These are phyloP conservation scores for Nerophis lumbriciformis DNA, from an alignment of 2,113 vertebrate species.

Conservation along the genomic window DNA sequence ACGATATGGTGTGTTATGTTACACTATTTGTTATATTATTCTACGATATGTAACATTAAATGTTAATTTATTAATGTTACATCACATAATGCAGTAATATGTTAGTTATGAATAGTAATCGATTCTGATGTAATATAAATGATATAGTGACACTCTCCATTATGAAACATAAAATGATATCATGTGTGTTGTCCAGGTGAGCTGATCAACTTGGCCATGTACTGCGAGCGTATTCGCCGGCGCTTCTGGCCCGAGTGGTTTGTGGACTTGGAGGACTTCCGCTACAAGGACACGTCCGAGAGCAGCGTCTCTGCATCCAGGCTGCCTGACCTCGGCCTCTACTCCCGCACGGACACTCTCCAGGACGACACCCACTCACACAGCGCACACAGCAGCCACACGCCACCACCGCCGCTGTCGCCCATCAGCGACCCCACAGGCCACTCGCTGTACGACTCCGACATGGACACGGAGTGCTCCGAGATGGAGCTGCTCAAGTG, in stretches of 20 bases:
- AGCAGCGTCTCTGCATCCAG: constrained; percentile 70
- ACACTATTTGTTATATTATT: too few relatives aligned
- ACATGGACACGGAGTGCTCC: constrained; percentile 91
- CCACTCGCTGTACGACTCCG: constrained; percentile 91
- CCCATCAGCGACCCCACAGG: constrained; percentile 91
- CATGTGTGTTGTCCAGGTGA: constrained; percentile 76
- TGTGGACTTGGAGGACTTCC: constrained; percentile 84
- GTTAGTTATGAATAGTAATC: too few relatives aligned
- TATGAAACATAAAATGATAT: too few relatives aligned
- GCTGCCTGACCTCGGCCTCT: constrained; percentile 86
- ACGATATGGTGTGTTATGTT: too few relatives aligned
- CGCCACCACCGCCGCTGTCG: constrained; percentile 70
- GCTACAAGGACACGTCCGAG: constrained; percentile 81
- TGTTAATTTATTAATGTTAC: too few relatives aligned
- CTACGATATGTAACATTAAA: too few relatives aligned
- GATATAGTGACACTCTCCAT: too few relatives aligned
- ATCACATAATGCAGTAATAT: too few relatives aligned
- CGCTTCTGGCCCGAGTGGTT: constrained; percentile 99
- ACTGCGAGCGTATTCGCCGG: constrained; percentile 93
- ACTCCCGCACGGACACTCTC: constrained; percentile 88
- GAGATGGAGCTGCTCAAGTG: constrained; percentile 89
- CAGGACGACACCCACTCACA: constrained; percentile 63
- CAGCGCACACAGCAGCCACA: constrained; percentile 14
- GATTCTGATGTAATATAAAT: too few relatives aligned
- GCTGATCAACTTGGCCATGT: constrained; percentile 96